phyloP scores from a whole-genome alignment of 2,797 vertebrate species.

The Echiichthys vipera region DNA sequence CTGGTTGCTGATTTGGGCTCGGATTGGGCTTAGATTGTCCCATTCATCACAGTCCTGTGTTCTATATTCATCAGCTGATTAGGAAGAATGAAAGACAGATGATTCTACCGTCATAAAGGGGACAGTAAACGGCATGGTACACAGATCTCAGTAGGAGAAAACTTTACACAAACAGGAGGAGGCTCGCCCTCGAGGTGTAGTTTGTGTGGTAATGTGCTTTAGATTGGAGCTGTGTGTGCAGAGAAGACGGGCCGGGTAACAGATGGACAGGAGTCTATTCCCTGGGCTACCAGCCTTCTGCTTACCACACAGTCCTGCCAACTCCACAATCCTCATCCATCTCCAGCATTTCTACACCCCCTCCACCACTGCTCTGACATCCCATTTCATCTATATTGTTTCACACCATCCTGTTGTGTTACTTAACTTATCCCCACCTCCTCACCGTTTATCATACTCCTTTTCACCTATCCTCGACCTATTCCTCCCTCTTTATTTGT shows the following conservation, averaged over 20 bases:
- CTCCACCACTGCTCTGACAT: conserved; percentile 37
- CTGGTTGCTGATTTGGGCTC: neutral
- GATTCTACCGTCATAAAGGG: conserved; percentile 29
- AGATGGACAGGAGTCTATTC: conserved; percentile 85
- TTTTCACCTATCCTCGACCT: conserved; percentile 47
- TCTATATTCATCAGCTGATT: conserved; percentile 41
- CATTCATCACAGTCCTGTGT: conserved; percentile 22
- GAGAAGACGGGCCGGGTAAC: conserved; percentile 75
- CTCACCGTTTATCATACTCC: conserved; percentile 38
- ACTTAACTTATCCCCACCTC: conserved; percentile 39
- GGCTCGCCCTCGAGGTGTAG: conserved; percentile 65
- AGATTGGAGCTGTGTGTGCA: conserved; percentile 77
- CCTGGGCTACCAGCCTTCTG: conserved; percentile 81
- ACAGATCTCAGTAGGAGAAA: conserved; percentile 47
- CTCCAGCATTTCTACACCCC: conserved; percentile 46
- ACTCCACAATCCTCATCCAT: conserved; percentile 70
- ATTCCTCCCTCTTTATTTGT: conserved; percentile 17
- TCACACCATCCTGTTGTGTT: conserved; percentile 53
- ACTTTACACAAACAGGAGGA: conserved; percentile 43
- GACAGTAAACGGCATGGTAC: conserved; percentile 26
- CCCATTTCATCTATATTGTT: conserved; percentile 69
- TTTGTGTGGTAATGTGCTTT: conserved; percentile 80
- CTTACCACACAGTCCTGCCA: conserved; percentile 76
- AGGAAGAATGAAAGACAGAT: conserved; percentile 25
- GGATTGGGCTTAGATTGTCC: conserved; percentile 38